phyloP scores from a whole-genome alignment of 2,888 invertebrate species.

The Tetheella fluctuosa region DNA sequence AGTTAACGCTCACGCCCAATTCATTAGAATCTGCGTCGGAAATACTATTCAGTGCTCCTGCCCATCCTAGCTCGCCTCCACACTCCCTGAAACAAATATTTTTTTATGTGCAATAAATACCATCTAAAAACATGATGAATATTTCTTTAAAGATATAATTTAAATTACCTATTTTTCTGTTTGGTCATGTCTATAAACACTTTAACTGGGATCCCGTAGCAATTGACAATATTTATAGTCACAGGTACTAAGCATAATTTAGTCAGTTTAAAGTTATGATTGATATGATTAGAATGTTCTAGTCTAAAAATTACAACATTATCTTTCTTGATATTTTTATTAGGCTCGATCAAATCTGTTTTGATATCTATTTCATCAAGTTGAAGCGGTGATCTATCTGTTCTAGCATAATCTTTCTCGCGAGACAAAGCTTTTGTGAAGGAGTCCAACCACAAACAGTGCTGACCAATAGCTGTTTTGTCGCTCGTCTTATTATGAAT shows the following conservation, averaged over 20 bases:
- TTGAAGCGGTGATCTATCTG: slow-evolving; percentile 66
- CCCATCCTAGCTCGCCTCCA: slow-evolving; percentile 71
- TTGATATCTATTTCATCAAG: slow-evolving; percentile 63
- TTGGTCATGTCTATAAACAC: slow-evolving; percentile 86
- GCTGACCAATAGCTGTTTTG: slow-evolving; percentile 87
- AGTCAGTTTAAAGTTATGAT: slow-evolving; percentile 85
- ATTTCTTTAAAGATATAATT: slow-evolving; percentile 5
- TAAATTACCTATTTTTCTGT: slow-evolving; percentile 82
- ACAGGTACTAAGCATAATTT: slow-evolving; percentile 88
- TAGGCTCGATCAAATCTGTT: slow-evolving; percentile 46
- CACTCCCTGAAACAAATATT: slow-evolving; percentile 54
- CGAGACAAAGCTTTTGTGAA: slow-evolving; percentile 82
- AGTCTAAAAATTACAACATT: slow-evolving; percentile 84
- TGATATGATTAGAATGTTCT: slow-evolving; percentile 82
- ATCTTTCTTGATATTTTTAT: slow-evolving; percentile 67
- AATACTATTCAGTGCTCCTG: slow-evolving; percentile 72
- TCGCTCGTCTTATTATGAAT: slow-evolving; percentile 83
- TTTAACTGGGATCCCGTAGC: slow-evolving; percentile 83
- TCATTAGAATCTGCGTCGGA: slow-evolving; percentile 63
- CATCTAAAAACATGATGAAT: neutral
- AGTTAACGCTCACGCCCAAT: slow-evolving; percentile 66
- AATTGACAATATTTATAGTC: slow-evolving; percentile 87
- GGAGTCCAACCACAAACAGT: slow-evolving; percentile 86
- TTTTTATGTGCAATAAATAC: neutral
- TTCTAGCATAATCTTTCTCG: slow-evolving; percentile 53